These are phyloP conservation scores for Falco columbarius DNA, from an alignment of 2,797 vertebrate species.

Conservation along the genomic window DNA sequence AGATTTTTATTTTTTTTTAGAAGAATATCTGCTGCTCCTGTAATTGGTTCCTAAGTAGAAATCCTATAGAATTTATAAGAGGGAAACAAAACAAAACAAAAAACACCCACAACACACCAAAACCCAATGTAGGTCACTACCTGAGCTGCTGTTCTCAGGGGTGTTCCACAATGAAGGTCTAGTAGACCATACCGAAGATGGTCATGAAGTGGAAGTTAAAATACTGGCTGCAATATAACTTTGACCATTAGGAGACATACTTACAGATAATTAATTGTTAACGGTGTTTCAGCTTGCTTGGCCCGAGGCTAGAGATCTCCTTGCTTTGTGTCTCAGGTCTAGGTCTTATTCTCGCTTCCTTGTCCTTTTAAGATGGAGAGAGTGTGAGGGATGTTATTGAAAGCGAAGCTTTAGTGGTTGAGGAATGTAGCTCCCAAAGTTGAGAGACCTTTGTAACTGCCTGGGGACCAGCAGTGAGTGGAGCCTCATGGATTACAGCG, in stretches of 20 bases:
- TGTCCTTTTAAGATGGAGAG: background rate
- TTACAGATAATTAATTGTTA: background rate
- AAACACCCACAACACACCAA: background rate
- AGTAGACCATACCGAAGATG: background rate
- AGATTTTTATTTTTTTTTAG: background rate
- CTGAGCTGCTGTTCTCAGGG: background rate
- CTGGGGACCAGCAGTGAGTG: background rate
- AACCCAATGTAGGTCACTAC: background rate
- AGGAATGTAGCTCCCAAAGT: background rate
- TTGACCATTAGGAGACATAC: background rate
- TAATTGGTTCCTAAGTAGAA: background rate
- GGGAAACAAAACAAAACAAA: background rate
- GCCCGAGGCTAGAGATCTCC: background rate
- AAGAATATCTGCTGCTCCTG: background rate
- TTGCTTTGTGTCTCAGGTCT: background rate
- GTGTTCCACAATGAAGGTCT: background rate
- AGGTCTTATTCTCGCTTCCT: background rate
- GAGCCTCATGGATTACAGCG: background rate
- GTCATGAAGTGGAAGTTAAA: background rate
- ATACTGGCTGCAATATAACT: background rate
- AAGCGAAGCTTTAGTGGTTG: background rate
- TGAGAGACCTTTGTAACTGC: fast-evolving
- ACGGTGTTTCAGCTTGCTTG: background rate
- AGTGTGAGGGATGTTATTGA: background rate
- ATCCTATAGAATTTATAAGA: background rate